Percentiles rank a stretch among this genome's conserved stretches.
Conservation (phyloP, 2,797 vertebrate species). For the Sebastes itinus region DNA sequence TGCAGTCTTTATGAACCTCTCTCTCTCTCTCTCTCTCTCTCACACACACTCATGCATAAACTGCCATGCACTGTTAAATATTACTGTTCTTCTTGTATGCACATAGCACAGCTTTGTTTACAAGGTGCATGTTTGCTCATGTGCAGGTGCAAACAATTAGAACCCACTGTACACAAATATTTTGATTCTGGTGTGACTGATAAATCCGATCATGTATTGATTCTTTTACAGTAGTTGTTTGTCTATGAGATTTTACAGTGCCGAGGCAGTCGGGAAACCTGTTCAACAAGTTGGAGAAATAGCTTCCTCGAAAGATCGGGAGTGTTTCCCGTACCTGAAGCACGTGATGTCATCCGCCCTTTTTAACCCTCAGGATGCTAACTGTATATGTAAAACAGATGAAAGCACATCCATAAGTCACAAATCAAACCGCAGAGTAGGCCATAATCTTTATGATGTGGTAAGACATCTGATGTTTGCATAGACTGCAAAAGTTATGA, state of each 20-base stretch:
- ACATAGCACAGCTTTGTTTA: not conserved
- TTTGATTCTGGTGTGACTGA: not conserved
- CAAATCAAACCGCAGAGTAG: not conserved
- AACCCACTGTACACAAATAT: not conserved
- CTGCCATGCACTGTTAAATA: not conserved
- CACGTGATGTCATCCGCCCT: not conserved
- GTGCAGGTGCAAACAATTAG: not conserved
- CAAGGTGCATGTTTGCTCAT: not conserved
- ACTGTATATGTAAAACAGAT: not conserved
- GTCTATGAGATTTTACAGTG: not conserved
- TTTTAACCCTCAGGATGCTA: slow-evolving; percentile 10
- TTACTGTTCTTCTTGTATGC: not conserved
- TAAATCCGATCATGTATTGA: not conserved
- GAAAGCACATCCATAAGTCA: not conserved
- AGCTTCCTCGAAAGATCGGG: slow-evolving; percentile 29
- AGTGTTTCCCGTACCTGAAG: slow-evolving; percentile 21
- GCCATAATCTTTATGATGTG: not conserved
- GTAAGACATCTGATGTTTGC: not conserved
- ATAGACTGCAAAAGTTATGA: not conserved
- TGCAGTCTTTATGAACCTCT: slow-evolving; percentile 17
- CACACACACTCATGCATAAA: not conserved
- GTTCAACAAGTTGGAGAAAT: not conserved
- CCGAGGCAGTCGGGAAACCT: slow-evolving; percentile 16
- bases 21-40: not conserved
- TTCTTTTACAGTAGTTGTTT: not conserved